Base-by-base conservation (phyloP, 2,888 invertebrate genomes). In the Rapana venosa region DNA sequence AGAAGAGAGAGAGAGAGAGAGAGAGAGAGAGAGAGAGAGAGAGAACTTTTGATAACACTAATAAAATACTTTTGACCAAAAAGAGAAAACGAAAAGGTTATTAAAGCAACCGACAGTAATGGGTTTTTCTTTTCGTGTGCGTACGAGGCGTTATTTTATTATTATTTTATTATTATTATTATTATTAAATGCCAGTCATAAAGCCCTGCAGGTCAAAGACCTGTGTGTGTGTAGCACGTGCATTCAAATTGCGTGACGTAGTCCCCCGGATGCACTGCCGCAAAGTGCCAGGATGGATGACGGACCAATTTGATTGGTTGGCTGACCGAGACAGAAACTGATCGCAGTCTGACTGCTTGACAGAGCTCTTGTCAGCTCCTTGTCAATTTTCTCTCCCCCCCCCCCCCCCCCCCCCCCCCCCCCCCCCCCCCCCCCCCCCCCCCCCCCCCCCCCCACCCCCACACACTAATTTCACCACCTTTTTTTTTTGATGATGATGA, bases 171-270 rank as follows among this genome's bases (percentile, higher is more conserved):
- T 47, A 47, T 47, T 47, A 47, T 47, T 8, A 47, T 47, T 47
- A 47, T 47, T 47, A 47, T 47, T 47, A 47, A 47, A 2, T 47
- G 47, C 47, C 47, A 2, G 47, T 47, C 47, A 47, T 47, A 47
- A 47, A 47, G 47, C 8, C 47, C 47, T 47, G 47, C 8, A 47
- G 47, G 47, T 47, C 47, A 47, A 47, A 47, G 47, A 47, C 81
- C 81, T 8, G 35, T 32, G 22, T 0, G 17, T n/a, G 74, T 74
- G 26, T n/a, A n/a, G n/a, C 74, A 74, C 74, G 74, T 74, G 74
- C 74, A 74, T 74, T 22, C 30, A 74, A 74, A 74, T 74, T 74
- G 74, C n/a, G 74, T 74, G 74, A 30, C 74, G 74, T 74, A 26
- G 74, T 6, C 74, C 74, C 74, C n/a, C 74, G 8, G 0, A 13